These are phyloP conservation scores for Mizuhopecten yessoensis DNA, from an alignment of 1,140 invertebrate species.

Conservation along the genomic window DNA sequence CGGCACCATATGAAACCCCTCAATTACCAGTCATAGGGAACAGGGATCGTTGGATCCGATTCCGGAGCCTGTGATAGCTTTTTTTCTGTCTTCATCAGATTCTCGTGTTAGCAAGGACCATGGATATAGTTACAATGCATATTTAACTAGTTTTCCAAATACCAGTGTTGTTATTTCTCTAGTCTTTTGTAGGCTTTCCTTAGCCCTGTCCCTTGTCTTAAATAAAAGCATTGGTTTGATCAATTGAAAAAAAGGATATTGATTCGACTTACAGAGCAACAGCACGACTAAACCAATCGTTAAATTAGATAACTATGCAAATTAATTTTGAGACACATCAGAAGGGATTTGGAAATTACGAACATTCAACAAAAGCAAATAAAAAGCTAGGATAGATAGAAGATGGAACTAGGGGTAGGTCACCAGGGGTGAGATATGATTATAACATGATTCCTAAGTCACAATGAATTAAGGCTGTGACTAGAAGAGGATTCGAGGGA, in stretches of 20 bases:
- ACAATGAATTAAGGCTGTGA: no score
- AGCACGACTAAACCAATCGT: background rate
- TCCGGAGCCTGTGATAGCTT: background rate
- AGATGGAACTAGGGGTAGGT: no score
- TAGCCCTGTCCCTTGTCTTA: background rate
- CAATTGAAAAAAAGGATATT: background rate
- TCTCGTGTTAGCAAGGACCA: background rate
- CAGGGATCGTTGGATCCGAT: background rate
- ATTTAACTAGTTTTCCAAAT: background rate
- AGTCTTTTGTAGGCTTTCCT: background rate
- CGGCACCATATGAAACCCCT: no score
- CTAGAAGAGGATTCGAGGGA: no score
- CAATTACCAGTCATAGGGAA: constrained; percentile 4
- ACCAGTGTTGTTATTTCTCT: background rate
- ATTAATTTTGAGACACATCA: background rate
- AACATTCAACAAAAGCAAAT: background rate
- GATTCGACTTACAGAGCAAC: background rate
- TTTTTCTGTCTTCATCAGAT: background rate
- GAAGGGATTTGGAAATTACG: background rate
- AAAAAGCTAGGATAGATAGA: background rate
- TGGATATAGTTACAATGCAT: background rate
- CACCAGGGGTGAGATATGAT: no score
- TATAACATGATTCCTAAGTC: no score
- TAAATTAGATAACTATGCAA: background rate
- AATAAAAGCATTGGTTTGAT: background rate